Conservation (phyloP, 2,888 invertebrate species). For the Epirrhoe tristata region DNA sequence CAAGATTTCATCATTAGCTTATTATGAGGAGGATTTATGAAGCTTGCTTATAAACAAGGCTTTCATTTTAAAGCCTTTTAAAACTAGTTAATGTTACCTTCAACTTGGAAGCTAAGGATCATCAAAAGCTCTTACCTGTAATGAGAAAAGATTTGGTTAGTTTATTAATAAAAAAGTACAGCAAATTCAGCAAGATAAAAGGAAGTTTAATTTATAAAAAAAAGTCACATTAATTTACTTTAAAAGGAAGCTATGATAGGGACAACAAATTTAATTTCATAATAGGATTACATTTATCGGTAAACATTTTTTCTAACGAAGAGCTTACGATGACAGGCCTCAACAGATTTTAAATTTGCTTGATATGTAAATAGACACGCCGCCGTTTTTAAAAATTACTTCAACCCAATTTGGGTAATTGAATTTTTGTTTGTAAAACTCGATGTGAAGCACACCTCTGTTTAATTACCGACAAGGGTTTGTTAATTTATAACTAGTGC, state of each 20-base stretch:
- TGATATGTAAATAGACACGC: slow-evolving; percentile 67
- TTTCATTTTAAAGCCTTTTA: slow-evolving; percentile 45
- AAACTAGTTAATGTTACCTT: slow-evolving; percentile 51
- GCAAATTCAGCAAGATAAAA: background rate
- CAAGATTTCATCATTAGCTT: slow-evolving; percentile 35
- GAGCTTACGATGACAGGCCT: slow-evolving; percentile 52
- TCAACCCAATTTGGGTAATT: slow-evolving; percentile 76
- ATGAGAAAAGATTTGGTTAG: slow-evolving; percentile 41
- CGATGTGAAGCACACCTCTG: slow-evolving; percentile 77
- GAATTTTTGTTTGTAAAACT: slow-evolving; percentile 80
- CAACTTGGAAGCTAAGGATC: slow-evolving; percentile 24
- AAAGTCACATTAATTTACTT: slow-evolving; percentile 49
- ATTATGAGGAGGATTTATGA: slow-evolving; percentile 46
- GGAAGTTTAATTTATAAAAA: slow-evolving; percentile 6
- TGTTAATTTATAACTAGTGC: slow-evolving; percentile 75
- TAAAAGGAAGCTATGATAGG: slow-evolving; percentile 39
- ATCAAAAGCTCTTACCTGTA: slow-evolving; percentile 54
- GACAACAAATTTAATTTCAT: slow-evolving; percentile 47
- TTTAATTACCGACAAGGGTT: slow-evolving; percentile 80
- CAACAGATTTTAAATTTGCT: slow-evolving; percentile 54
- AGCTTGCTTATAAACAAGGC: slow-evolving; percentile 46
- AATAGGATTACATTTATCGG: slow-evolving; percentile 53
- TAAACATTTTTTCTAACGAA: slow-evolving; percentile 54
- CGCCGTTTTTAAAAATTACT: slow-evolving; percentile 67
- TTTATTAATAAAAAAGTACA: slow-evolving; percentile 1